Base-by-base conservation (phyloP, 2,797 vertebrate species). In the Ataeniobius toweri region DNA sequence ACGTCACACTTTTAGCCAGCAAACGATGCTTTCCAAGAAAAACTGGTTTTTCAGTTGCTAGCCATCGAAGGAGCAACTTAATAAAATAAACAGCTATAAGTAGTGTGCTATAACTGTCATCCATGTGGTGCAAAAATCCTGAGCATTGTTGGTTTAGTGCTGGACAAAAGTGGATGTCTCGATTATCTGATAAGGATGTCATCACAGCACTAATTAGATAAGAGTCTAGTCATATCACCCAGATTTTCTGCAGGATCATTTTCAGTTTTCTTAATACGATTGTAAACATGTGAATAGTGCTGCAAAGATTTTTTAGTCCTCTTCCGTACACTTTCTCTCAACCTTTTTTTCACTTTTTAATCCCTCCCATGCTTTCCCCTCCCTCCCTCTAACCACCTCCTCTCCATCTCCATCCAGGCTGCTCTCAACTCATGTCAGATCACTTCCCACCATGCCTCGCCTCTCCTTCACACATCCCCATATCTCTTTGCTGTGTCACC, bases 371-470 rank as follows among this genome's bases (percentile, higher is more conserved):
- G 69, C 44, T 73, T n/a, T 20, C 28, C 78, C 77, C 39, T 51
- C 74, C 68, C 31, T 71, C 71, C 46, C 51, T 48, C 31, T 73
- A 78, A 74, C 87, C 87, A 84, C 90, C 89, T 59, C 80, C 78
- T 84, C 81, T 79, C 61, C 74, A 81, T 88, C 91, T 83, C 79
- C 80, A 88, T 91, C 85, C 87, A 90, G 88, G 85, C 85, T 77
- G 84, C 50, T 77, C 82, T 94, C 92, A 31, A 93, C 89, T 94
- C 93, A 94, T 81, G 77, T 91, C 88, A 90, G 88, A 83, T 93
- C 92, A 91, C 78, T 93, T 94, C 92, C 92, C 87, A 83, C 73
- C 85, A 89, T 82, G 88, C 90, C 77, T 84, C 36, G 59, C 82
- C 83, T 88, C 89, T 90, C 79, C 48, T 28, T 83, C 46, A 84